Evolutionary conservation across 2,797 vertebrate genomes (phyloP).

Genomic region (Diceros bicornis): DNA sequence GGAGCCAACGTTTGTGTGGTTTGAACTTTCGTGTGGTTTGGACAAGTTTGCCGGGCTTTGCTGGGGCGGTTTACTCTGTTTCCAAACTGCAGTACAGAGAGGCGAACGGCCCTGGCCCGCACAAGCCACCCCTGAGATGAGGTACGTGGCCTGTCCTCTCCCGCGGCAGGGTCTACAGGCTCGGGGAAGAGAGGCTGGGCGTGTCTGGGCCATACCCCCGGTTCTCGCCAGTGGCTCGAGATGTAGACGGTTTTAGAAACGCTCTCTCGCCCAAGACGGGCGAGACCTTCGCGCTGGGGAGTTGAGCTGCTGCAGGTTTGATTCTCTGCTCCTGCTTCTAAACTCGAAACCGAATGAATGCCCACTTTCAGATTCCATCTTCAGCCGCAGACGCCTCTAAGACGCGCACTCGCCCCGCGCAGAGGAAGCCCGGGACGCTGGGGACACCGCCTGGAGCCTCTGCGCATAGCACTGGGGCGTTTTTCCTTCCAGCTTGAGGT

Average conservation of each 20-base stretch:
- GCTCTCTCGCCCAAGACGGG: constrained; percentile 13
- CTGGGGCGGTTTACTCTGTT: background rate
- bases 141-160: background rate
- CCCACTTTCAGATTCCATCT: constrained; percentile 76
- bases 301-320: constrained; percentile 46
- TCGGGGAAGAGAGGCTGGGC: background rate
- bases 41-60: constrained; percentile 34
- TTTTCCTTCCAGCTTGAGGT: constrained; percentile 32
- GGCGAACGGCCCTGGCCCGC: background rate
- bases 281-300: constrained; percentile 36
- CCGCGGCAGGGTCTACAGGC: background rate
- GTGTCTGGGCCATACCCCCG: background rate
- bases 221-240: background rate
- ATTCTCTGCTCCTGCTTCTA: constrained; percentile 52
- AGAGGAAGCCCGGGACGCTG: constrained; percentile 86
- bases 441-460: constrained; percentile 91
- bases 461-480: constrained; percentile 84
- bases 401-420: constrained; percentile 32
- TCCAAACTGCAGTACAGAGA: constrained; percentile 6
- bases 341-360: constrained; percentile 73
- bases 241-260: constrained; percentile 18
- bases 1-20: constrained; percentile 62
- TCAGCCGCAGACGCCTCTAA: constrained; percentile 48
- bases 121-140: background rate
- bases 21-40: constrained; percentile 76